Evolutionary conservation across 2,113 vertebrate genomes (phyloP).

Genomic region (Saimiri boliviensis): DNA sequence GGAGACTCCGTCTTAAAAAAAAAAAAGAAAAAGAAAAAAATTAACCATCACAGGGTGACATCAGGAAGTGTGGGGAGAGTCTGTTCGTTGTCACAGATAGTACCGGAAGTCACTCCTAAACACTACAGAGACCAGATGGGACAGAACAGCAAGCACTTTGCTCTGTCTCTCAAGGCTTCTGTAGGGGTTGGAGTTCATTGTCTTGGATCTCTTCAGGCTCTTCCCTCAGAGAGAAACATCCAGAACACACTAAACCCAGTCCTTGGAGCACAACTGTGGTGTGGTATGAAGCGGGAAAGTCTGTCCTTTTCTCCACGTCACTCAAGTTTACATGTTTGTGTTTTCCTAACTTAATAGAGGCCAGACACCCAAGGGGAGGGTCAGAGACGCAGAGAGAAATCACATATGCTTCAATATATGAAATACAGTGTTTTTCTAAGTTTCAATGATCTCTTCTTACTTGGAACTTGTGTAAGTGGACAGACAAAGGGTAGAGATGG

Average conservation of each 20-base stretch:
- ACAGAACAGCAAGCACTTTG: not conserved
- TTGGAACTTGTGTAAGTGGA: not conserved
- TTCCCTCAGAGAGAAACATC: not conserved
- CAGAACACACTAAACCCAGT: not conserved
- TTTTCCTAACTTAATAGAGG: slow-evolving; percentile 9
- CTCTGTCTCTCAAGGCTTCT: not conserved
- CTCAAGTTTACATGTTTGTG: not conserved
- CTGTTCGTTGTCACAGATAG: not conserved
- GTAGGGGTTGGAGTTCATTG: not conserved
- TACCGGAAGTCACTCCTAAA: not conserved
- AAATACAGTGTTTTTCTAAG: not conserved
- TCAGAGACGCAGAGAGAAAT: not conserved
- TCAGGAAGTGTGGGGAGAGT: not conserved
- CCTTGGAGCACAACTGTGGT: not conserved
- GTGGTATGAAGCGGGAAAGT: not conserved
- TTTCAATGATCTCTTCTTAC: slow-evolving; percentile 18
- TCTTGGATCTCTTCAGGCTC: not conserved
- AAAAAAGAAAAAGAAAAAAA: not conserved
- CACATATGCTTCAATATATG: not conserved
- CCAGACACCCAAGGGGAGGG: not conserved
- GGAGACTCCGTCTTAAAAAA: too few relatives aligned
- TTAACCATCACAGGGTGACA: not conserved
- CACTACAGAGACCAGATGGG: not conserved
- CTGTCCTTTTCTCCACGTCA: not conserved
- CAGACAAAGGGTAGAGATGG: not conserved